These are phyloP conservation scores for Syngnathus scovelli DNA, from an alignment of 2,113 vertebrate species.

Conservation along the genomic window DNA sequence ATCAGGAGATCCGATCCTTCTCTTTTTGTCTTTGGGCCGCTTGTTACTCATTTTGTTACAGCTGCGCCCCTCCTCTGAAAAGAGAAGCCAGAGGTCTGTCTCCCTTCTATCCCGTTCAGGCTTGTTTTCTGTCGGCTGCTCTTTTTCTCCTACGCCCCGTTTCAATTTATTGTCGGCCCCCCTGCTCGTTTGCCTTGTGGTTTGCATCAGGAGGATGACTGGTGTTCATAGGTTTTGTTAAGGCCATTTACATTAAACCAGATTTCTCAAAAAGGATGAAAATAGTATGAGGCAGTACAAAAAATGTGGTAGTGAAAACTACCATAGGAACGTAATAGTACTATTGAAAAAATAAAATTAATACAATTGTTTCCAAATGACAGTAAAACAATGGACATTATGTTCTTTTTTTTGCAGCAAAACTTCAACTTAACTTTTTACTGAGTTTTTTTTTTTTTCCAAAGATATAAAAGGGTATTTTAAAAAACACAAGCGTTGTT, in stretches of 20 bases:
- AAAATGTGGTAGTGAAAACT: not conserved
- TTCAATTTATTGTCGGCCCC: constrained; percentile 49
- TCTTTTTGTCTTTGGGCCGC: constrained; percentile 37
- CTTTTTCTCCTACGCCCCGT: constrained; percentile 36
- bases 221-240: constrained; percentile 24
- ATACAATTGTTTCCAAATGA: too few relatives aligned
- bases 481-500: constrained; percentile 12
- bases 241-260: not conserved
- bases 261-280: not conserved
- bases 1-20: constrained; percentile 54
- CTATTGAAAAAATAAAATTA: too few relatives aligned
- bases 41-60: constrained; percentile 37
- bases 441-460: too few relatives aligned
- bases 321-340: too few relatives aligned
- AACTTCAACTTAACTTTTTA: too few relatives aligned
- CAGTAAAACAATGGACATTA: too few relatives aligned
- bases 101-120: constrained; percentile 59
- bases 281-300: too few relatives aligned
- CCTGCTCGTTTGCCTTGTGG: constrained; percentile 41
- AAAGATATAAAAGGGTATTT: not conserved
- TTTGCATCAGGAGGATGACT: constrained; percentile 26
- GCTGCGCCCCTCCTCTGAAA: constrained; percentile 25
- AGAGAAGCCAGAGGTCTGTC: constrained; percentile 55
- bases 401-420: too few relatives aligned
- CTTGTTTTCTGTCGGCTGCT: constrained; percentile 58